Percentiles rank a stretch among this genome's conserved stretches.
These are phyloP conservation scores for Maniola hyperantus DNA, from an alignment of 2,888 invertebrate genomes.

Conservation along the genomic window DNA sequence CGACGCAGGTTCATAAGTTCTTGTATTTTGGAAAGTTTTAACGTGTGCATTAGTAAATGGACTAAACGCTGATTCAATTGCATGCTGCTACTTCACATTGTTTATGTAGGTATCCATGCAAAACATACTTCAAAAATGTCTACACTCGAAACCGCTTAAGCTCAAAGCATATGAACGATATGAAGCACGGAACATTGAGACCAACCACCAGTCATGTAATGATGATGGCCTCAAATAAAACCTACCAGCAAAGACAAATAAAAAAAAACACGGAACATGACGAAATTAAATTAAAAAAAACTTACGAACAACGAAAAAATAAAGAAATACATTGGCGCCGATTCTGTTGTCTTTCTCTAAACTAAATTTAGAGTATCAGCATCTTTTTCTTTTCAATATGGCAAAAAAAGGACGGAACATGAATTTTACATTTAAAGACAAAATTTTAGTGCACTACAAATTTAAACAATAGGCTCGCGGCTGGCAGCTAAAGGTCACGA, in stretches of 20 bases:
- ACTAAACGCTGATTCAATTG: neutral
- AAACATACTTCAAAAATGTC: neutral
- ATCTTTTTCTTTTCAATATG: too few relatives aligned
- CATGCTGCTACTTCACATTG: neutral
- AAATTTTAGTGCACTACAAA: too few relatives aligned
- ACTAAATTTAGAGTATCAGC: too few relatives aligned
- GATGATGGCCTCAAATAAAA: constrained; percentile 14
- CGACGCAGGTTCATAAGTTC: too few relatives aligned
- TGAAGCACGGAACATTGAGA: constrained; percentile 47
- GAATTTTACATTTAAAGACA: too few relatives aligned
- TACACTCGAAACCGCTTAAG: constrained; percentile 48
- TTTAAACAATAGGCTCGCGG: too few relatives aligned
- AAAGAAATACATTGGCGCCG: too few relatives aligned
- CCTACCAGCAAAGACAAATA: neutral
- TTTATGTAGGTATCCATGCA: constrained; percentile 24
- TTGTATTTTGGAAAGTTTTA: too few relatives aligned
- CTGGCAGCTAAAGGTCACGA: too few relatives aligned
- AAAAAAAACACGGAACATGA: neutral
- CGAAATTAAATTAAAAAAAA: constrained; percentile 1
- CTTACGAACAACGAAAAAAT: neutral
- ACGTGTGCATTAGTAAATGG: too few relatives aligned
- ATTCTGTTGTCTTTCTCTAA: too few relatives aligned
- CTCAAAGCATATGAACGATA: constrained; percentile 53
- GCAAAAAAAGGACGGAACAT: too few relatives aligned
- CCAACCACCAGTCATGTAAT: constrained; percentile 48